Base-by-base conservation (phyloP, 2,888 invertebrate genomes). In the Ischnura elegans region DNA sequence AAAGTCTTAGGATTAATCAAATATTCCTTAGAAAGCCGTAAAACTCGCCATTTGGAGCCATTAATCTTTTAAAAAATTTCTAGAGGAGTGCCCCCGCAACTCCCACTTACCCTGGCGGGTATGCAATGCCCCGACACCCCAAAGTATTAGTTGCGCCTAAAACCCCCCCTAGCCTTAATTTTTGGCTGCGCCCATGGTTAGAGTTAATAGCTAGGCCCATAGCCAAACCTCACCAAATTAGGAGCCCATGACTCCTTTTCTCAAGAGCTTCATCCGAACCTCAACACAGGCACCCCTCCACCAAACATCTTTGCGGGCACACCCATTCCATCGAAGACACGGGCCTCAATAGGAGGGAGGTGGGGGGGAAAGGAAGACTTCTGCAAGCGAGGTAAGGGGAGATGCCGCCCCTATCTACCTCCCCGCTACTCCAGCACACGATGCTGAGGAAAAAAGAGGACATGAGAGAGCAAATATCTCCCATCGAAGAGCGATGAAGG, bases 401-500 rank as follows among this genome's bases (percentile, higher is more conserved):
- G 0, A 36, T 10, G 51, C 29, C 76, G 10, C 29, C 36, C 36
- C 76, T 29, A 76, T 10, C 29, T 29, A 76, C 29, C 47, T 47
- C 47, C 47, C 47, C 13, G 55, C 66, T 29, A n/a, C 66, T 29
- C n/a, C 29, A 29, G 25, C 2, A 36, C 13, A 6, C 10, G 76
- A 36, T 16, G 36, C 29, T 36, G 76, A 21, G 1, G 76, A 6
- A 5, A 76, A 76, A 76, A 76, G 76, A 36, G 76, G 76, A 76
- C 76, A 36, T 76, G 76, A 76, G 76, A 76, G 76, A 76, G 76
- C 76, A 10, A 76, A 76, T 76, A 76, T 76, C 76, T 76, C 76
- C 76, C 76, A 76, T 76, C 76, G 76, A 76, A 76, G 76, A 76
- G 13, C 36, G 76, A 66, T 66, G 66, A 76, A 76, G 76, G 76